phyloP scores from a whole-genome alignment of 2,888 invertebrate genomes.

The Hydropsyche betteni region DNA sequence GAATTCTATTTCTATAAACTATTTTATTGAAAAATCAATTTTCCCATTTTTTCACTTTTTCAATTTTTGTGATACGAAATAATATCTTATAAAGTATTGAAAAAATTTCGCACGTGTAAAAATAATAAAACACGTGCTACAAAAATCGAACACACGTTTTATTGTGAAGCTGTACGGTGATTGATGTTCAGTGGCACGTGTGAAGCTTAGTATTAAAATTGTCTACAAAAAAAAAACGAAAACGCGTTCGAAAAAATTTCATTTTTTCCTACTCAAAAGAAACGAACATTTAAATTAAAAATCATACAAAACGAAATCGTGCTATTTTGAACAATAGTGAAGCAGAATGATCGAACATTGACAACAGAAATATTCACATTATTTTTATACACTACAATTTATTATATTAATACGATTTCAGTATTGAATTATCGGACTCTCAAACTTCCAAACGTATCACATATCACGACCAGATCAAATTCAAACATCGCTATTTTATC shows the following conservation, averaged over 20 bases:
- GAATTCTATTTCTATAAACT: background rate
- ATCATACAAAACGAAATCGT: no score
- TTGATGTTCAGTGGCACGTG: constrained; percentile 26
- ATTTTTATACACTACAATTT: no score
- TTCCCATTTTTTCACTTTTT: background rate
- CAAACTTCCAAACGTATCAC: no score
- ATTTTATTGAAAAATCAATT: background rate
- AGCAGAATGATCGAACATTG: no score
- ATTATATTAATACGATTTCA: no score
- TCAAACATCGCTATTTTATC: no score
- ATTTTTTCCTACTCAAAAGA: no score
- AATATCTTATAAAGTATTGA: background rate
- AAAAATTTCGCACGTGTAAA: background rate
- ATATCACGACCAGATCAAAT: no score
- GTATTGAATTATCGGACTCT: no score
- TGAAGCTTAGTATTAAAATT: constrained; percentile 14
- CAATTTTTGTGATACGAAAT: background rate
- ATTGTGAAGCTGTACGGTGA: constrained; percentile 2
- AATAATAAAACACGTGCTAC: background rate
- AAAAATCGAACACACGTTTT: constrained; percentile 23
- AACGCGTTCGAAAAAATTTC: background rate
- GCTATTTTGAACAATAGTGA: no score
- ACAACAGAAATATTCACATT: no score
- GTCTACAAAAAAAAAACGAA: background rate
- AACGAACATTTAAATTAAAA: no score